Evolutionary conservation across 2,797 vertebrate genomes (phyloP), one percentile per base, ranked within the genome.

Genomic region (Poecilia gillii): DNA sequence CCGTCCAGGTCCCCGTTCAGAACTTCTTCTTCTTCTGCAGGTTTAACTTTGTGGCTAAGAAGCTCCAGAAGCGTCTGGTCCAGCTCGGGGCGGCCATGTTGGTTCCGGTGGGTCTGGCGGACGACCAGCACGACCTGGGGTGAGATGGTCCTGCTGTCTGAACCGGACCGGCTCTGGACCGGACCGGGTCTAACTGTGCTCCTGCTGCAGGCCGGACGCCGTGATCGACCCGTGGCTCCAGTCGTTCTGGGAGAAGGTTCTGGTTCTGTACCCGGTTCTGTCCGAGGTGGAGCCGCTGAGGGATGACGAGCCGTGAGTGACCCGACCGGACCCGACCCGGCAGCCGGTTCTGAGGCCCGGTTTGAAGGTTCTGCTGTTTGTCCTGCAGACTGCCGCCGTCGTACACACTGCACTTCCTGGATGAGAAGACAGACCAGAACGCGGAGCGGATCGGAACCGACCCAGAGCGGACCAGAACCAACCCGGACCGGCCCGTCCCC

Each of bases 21-120:
- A 51, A 51, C 49, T 51, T 51, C 6, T 51, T 51, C 49, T 51
- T 51, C 74, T 73, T 9, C 23, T 73, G 0, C 41, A 99, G 99
- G 94, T 99, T 99, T 89, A 99, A 99, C 84, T 99, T 99, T 33
- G 88, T 99, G 71, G 98, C 97, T 0, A 99, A 99, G 95, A 99
- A 99, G 87, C 95, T 99, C 39, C 89, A 97, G 84, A 99, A 98
- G 72, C 95, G 99, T 3, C 93, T 99, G 2, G 80, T 93, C 33
- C 98, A 99, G 92, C 96, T 99, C 0, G 98, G 98, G 2, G 97
- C 95, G 80, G 91, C 43, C 3, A 81, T 95, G 0, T 86, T 99
- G 64, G 87, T 97, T 70, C 96, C 97, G 0, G 91, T 92, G 1
- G 97, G 97, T 0, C 82, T 99, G 87, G 98, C 96, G 0, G 98